A percentile compares a stretch with the other conserved stretches of the same genome.
Evolutionary conservation across 2,888 invertebrate genomes (phyloP).

Genomic region (Nomada ruficornis): DNA sequence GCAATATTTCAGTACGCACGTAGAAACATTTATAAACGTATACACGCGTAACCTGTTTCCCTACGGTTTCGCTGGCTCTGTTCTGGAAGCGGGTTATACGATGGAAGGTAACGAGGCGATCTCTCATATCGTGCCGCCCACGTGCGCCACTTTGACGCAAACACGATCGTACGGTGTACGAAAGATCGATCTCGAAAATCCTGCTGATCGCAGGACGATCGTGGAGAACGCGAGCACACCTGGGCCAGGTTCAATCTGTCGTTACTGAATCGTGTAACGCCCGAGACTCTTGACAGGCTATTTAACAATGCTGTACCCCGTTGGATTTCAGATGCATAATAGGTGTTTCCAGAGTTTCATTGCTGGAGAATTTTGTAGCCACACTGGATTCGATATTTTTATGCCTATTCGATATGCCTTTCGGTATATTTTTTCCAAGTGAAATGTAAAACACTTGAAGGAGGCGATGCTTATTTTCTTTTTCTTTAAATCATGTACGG

Average conservation of each 20-base stretch:
- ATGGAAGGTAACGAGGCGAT: constrained; percentile 69
- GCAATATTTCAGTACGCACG: constrained; percentile 62
- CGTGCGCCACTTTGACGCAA: constrained; percentile 66
- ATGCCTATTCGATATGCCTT: no score
- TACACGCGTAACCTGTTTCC: constrained; percentile 65
- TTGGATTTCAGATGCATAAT: no score
- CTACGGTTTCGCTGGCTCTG: constrained; percentile 45
- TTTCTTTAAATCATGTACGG: no score
- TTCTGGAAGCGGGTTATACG: constrained; percentile 62
- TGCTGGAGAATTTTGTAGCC: no score
- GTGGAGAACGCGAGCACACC: constrained; percentile 10
- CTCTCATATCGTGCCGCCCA: constrained; percentile 71
- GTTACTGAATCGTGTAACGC: not conserved
- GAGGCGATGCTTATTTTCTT: no score
- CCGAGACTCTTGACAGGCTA: not conserved
- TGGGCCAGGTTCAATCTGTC: not conserved
- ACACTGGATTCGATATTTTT: no score
- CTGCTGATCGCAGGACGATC: constrained; percentile 20
- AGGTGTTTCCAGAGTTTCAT: no score
- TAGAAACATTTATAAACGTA: constrained; percentile 58
- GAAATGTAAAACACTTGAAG: no score
- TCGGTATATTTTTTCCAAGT: no score
- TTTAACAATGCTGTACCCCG: constrained; percentile 18
- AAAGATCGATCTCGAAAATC: constrained; percentile 48
- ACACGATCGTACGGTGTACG: constrained; percentile 57